Evolutionary conservation across 2,113 vertebrate species (phyloP).

Genomic region (Pachyramphus minor): DNA sequence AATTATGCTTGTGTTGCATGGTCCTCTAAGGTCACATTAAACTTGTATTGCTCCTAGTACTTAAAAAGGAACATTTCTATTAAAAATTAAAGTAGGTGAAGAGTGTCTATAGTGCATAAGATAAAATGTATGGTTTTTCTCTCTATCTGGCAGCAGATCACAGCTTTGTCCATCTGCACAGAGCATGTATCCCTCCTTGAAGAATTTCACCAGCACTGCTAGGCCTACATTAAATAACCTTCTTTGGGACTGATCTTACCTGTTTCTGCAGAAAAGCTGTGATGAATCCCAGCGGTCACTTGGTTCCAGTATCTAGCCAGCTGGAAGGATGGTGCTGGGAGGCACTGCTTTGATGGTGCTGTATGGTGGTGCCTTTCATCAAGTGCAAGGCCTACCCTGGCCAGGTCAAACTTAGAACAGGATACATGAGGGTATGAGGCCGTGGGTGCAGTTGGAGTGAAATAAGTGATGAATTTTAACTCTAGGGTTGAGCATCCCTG

Average conservation of each 20-base stretch:
- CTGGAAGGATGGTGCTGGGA: not conserved
- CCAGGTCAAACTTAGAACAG: not conserved
- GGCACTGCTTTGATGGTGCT: not conserved
- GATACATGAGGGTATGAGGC: accelerated
- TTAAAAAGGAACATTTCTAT: constrained; percentile 34
- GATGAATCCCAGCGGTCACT: not conserved
- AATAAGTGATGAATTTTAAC: not conserved
- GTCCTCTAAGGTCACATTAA: constrained; percentile 22
- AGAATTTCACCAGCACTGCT: not conserved
- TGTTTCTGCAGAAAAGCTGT: not conserved
- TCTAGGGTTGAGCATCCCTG: not conserved
- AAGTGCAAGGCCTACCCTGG: not conserved
- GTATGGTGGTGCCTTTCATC: accelerated
- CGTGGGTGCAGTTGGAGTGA: accelerated
- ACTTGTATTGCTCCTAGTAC: not conserved
- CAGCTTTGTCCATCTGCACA: not conserved
- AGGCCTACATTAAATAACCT: not conserved
- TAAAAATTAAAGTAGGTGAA: constrained; percentile 58
- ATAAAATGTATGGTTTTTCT: not conserved
- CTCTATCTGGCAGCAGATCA: not conserved
- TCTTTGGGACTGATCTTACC: not conserved
- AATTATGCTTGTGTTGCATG: not conserved
- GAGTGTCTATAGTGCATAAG: not conserved
- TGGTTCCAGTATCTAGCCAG: not conserved
- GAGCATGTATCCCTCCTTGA: not conserved